A percentile compares a stretch with the other conserved stretches of the same genome.
Conservation (phyloP, 2,888 invertebrate species). For the Trissolcus japonicus region DNA sequence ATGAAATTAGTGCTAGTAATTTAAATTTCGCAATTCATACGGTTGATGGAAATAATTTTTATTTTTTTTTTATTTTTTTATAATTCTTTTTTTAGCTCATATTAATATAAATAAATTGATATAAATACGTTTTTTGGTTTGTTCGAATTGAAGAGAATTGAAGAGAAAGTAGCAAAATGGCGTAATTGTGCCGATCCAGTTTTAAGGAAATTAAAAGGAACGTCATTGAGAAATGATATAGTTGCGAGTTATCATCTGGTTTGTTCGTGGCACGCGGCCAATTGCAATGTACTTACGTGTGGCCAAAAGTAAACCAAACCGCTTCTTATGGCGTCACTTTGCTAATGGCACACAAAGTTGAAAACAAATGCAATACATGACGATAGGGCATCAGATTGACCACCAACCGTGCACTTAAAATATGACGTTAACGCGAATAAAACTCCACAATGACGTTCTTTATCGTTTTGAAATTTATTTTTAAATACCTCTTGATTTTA, state of each 20-base stretch:
- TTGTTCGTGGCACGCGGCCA: slow-evolving; percentile 44
- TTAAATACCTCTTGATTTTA: no score
- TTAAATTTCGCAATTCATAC: no score
- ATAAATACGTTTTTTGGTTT: neutral
- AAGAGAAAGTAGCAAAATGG: slow-evolving; percentile 32
- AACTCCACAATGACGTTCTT: slow-evolving; percentile 25
- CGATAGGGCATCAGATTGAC: slow-evolving; percentile 41
- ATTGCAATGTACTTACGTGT: slow-evolving; percentile 40
- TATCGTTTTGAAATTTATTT: no score
- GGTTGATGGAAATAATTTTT: no score
- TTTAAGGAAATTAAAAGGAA: slow-evolving; percentile 20
- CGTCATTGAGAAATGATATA: slow-evolving; percentile 36
- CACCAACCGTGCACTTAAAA: slow-evolving; percentile 18
- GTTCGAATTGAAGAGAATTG: slow-evolving; percentile 22
- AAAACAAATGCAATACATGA: slow-evolving; percentile 44
- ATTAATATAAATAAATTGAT: no score
- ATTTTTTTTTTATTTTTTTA: no score
- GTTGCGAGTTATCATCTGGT: slow-evolving; percentile 49
- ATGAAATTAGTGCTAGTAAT: no score
- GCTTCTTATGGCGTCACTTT: slow-evolving; percentile 42
- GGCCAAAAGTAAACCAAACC: slow-evolving; percentile 45
- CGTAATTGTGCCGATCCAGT: slow-evolving; percentile 36
- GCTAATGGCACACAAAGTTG: slow-evolving; percentile 35
- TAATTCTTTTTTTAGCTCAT: neutral
- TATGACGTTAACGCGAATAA: slow-evolving; percentile 21